A percentile compares a stretch with the other conserved stretches of the same genome.
phyloP scores from a whole-genome alignment of 1,140 invertebrate genomes.

The Drosophila seguyi region DNA sequence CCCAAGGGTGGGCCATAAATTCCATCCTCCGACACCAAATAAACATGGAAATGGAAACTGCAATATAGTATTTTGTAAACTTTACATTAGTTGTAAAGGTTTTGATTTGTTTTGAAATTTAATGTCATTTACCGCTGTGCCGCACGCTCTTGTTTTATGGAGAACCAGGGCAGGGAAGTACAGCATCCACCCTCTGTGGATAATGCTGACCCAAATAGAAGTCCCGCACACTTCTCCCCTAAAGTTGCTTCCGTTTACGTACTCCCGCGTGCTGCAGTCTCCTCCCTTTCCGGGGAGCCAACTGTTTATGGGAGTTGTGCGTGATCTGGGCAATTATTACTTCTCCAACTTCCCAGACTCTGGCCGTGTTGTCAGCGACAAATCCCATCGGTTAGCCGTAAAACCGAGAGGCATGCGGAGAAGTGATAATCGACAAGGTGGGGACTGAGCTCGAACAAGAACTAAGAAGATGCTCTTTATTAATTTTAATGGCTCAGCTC shows the following conservation, averaged over 20 bases:
- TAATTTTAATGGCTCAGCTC: conserved; percentile 50
- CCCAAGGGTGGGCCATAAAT: conserved; percentile 48
- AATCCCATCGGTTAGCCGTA: conserved; percentile 66
- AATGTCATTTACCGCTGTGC: conserved; percentile 18
- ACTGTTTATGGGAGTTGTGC: conserved; percentile 67
- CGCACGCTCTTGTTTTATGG: conserved; percentile 30
- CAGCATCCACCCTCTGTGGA: conserved; percentile 11
- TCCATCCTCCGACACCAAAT: conserved; percentile 52
- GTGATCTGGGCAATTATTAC: conserved; percentile 68
- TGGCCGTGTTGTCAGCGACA: conserved; percentile 53
- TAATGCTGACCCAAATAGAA: conserved; percentile 43
- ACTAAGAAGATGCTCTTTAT: conserved; percentile 52
- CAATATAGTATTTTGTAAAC: conserved; percentile 51
- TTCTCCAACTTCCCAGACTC: conserved; percentile 26
- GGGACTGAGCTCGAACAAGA: conserved; percentile 19
- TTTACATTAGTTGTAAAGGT: conserved; percentile 38
- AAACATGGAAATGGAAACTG: conserved; percentile 60
- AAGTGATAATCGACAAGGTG: conserved; percentile 66
- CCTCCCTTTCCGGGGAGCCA: conserved; percentile 11
- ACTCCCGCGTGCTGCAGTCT: conserved; percentile 24
- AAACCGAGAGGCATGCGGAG: conserved; percentile 62
- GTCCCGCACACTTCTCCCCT: conserved; percentile 4
- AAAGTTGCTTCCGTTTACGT: conserved; percentile 15
- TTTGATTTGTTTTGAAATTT: conserved; percentile 49
- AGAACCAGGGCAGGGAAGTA: conserved; percentile 7